These are phyloP conservation scores for Alexandromys fortis DNA, from an alignment of 2,113 vertebrate genomes.

Conservation along the genomic window DNA sequence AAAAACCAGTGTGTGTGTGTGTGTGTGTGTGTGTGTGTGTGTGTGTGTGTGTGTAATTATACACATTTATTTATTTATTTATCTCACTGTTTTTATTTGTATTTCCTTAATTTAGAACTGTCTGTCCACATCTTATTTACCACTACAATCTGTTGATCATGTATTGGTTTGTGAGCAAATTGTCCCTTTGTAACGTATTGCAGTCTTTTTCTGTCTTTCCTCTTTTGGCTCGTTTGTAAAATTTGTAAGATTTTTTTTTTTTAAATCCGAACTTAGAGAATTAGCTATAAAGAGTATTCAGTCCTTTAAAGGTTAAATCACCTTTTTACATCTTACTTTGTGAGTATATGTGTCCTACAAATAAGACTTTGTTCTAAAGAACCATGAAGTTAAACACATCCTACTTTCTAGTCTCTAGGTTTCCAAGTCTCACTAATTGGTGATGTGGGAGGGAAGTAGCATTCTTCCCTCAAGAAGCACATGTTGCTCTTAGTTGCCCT, in stretches of 20 bases:
- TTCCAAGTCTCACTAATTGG: background rate
- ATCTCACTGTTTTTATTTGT: background rate
- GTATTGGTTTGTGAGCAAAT: background rate
- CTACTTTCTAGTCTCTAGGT: background rate
- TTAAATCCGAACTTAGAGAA: background rate
- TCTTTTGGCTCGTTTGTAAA: background rate
- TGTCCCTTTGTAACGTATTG: conserved; percentile 3
- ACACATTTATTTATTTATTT: background rate
- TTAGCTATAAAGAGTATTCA: background rate
- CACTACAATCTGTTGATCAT: background rate
- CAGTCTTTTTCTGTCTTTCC: background rate
- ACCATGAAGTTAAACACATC: background rate
- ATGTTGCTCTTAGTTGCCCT: background rate
- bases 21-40: background rate
- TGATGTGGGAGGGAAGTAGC: background rate
- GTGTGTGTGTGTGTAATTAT: background rate
- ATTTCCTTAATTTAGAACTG: conserved; percentile 37
- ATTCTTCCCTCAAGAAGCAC: background rate
- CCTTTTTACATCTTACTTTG: background rate
- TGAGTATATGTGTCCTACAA: conserved; percentile 37
- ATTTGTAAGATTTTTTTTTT: background rate
- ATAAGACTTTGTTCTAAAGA: background rate
- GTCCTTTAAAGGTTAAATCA: background rate
- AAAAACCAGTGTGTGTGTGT: background rate
- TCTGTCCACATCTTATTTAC: background rate